phyloP scores from a whole-genome alignment of 2,888 invertebrate species.

The Cataglyphis albicans region DNA sequence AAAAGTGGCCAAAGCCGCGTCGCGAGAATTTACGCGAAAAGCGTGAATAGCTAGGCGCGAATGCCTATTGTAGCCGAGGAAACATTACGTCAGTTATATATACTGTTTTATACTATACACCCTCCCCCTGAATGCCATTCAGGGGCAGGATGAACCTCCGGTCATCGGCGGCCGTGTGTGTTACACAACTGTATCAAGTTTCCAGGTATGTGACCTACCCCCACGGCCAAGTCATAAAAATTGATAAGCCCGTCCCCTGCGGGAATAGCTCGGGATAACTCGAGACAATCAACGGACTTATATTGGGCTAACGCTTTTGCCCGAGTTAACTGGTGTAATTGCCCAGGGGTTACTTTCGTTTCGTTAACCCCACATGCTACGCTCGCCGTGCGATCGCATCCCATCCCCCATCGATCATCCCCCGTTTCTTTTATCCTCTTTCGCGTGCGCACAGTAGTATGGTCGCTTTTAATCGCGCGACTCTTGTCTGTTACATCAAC shows the following conservation, averaged over 20 bases:
- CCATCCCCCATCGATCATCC: constrained; percentile 64
- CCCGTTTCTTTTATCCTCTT: constrained; percentile 33
- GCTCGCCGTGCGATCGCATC: constrained; percentile 51
- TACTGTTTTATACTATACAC: constrained; percentile 17
- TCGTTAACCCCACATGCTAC: constrained; percentile 62
- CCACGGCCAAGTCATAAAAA: constrained; percentile 74
- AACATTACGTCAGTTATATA: constrained; percentile 30
- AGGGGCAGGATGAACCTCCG: constrained; percentile 16
- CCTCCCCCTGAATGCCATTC: constrained; percentile 39
- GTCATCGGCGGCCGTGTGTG: constrained; percentile 62
- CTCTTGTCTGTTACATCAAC: constrained; percentile 40
- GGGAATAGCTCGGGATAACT: constrained; percentile 74
- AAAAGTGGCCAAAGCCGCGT: constrained; percentile 29
- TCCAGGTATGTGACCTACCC: constrained; percentile 64
- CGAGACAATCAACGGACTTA: constrained; percentile 79
- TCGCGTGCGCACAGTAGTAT: constrained; percentile 6
- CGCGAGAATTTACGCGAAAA: constrained; percentile 38
- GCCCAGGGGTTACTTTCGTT: constrained; percentile 66
- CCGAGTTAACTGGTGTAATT: constrained; percentile 78
- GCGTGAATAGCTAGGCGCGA: constrained; percentile 17
- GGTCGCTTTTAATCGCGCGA: constrained; percentile 25
- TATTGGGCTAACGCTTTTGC: constrained; percentile 73
- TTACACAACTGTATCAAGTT: constrained; percentile 71
- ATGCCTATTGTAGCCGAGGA: constrained; percentile 11
- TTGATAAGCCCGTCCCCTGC: constrained; percentile 77